These are phyloP conservation scores for Limnothrissa miodon DNA, from an alignment of 2,113 vertebrate genomes.

Conservation along the genomic window DNA sequence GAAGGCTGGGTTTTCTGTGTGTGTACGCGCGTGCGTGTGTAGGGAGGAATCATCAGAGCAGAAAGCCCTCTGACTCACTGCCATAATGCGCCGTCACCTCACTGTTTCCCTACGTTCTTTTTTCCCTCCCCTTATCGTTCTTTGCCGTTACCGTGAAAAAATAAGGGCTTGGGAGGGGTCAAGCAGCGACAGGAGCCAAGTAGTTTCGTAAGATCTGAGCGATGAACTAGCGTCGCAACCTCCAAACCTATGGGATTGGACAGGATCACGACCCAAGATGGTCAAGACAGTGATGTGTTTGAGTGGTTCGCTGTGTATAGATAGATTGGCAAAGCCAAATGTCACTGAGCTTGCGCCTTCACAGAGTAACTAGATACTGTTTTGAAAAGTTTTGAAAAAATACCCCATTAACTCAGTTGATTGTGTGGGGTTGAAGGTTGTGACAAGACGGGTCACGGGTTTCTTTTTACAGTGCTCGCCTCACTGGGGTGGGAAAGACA, in stretches of 20 bases:
- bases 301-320: not conserved
- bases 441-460: not conserved
- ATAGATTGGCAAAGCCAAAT: not conserved
- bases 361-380: not conserved
- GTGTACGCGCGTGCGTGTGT: not conserved
- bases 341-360: not conserved
- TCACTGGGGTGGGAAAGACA: not conserved
- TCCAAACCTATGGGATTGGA: not conserved
- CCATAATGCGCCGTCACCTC: constrained; percentile 34
- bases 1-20: not conserved
- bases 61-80: constrained; percentile 27
- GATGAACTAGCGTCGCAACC: not conserved
- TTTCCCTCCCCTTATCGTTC: not conserved
- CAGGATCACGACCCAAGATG: not conserved
- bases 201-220: not conserved
- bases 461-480: not conserved
- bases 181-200: not conserved
- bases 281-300: not conserved
- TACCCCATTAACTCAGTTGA: not conserved
- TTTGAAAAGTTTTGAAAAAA: not conserved
- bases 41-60: constrained; percentile 21
- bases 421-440: not conserved
- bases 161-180: not conserved
- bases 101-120: not conserved
- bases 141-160: not conserved